phyloP scores from a whole-genome alignment of 1,140 invertebrate species.

The Rhysida immarginata region DNA sequence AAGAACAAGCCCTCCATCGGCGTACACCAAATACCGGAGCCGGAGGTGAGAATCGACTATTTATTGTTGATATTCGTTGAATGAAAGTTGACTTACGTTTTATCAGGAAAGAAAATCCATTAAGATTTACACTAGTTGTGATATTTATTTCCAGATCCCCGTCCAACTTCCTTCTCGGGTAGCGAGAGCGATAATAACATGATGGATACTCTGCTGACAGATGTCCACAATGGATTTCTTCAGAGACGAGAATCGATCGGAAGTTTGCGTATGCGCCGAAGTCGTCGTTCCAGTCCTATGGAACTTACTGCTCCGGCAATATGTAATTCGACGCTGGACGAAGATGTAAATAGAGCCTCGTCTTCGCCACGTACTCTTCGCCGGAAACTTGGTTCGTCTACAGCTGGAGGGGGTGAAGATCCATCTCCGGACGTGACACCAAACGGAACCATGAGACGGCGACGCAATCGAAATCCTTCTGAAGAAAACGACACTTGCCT shows the following conservation, averaged over 20 bases:
- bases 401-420: slow-evolving; percentile 31
- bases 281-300: too few relatives aligned
- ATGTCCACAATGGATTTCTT: slow-evolving; percentile 46
- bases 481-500: slow-evolving; percentile 69
- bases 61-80: too few relatives aligned
- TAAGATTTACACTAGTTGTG: too few relatives aligned
- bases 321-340: too few relatives aligned
- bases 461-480: slow-evolving; percentile 60
- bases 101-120: too few relatives aligned
- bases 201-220: slow-evolving; percentile 53
- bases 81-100: too few relatives aligned
- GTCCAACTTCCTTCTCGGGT: slow-evolving; percentile 45
- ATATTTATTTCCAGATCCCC: slow-evolving; percentile 16
- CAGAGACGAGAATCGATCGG: slow-evolving; percentile 22
- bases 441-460: slow-evolving; percentile 63
- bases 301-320: too few relatives aligned
- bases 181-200: slow-evolving; percentile 56
- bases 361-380: slow-evolving; percentile 41
- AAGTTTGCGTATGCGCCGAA: neutral
- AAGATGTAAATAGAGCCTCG: neutral
- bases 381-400: slow-evolving; percentile 40
- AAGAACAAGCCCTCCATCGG: slow-evolving; percentile 41
- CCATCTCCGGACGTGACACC: slow-evolving; percentile 61
- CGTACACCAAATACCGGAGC: slow-evolving; percentile 11
- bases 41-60: too few relatives aligned